Percentiles rank a stretch among this genome's conserved stretches.
These are phyloP conservation scores for Cebidichthys violaceus DNA, from an alignment of 2,113 vertebrate species.

Conservation along the genomic window DNA sequence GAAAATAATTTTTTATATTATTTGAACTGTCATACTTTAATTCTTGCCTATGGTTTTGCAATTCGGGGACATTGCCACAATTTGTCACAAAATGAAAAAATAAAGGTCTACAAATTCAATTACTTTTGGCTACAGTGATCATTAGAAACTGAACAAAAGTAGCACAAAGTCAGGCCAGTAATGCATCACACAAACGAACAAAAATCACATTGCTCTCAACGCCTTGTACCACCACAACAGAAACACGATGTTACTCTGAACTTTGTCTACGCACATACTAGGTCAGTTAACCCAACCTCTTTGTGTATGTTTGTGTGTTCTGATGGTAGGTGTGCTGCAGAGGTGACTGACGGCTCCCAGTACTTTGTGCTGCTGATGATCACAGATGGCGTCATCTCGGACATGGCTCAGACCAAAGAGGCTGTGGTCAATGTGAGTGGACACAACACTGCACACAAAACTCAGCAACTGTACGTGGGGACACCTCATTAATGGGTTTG, in stretches of 20 bases:
- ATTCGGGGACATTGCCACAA: too few relatives aligned
- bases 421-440: slow-evolving; percentile 90
- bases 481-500: not conserved
- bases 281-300: slow-evolving; percentile 2
- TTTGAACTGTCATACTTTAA: too few relatives aligned
- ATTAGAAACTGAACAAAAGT: not conserved
- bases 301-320: slow-evolving; percentile 25
- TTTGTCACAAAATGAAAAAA: too few relatives aligned
- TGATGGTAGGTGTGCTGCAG: slow-evolving; percentile 82
- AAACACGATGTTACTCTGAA: not conserved
- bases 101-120: too few relatives aligned
- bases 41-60: too few relatives aligned
- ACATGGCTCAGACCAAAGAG: slow-evolving; percentile 95
- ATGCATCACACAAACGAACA: not conserved
- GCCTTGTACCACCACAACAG: not conserved
- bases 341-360: slow-evolving; percentile 91
- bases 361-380: slow-evolving; percentile 95
- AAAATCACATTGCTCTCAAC: not conserved
- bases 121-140: too few relatives aligned
- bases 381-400: slow-evolving; percentile 93
- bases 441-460: not conserved
- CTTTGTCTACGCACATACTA: not conserved
- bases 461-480: not conserved
- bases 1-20: too few relatives aligned
- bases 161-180: not conserved